A percentile compares a stretch with the other conserved stretches of the same genome.
phyloP scores from a whole-genome alignment of 92 coral and sea anemone species.

The Porites rus region DNA sequence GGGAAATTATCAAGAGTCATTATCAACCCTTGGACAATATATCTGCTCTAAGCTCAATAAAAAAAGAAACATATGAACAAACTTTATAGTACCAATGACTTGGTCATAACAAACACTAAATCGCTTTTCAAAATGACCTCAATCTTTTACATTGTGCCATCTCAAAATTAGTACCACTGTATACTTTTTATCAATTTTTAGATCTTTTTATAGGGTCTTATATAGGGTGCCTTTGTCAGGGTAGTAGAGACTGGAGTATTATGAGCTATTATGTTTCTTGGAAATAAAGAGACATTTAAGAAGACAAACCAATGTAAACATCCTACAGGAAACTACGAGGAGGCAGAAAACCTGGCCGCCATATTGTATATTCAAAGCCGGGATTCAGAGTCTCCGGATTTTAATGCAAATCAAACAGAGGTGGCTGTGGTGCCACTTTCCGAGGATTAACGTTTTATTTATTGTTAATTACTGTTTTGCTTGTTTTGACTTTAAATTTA shows the following conservation, averaged over 20 bases:
- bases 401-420: too few species aligned
- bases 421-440: not conserved
- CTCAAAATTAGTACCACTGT: too few species aligned
- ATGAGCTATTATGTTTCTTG: too few species aligned
- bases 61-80: not conserved
- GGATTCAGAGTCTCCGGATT: not conserved
- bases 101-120: not conserved
- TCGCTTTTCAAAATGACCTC: too few species aligned
- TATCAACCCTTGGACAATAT: conserved; percentile 15
- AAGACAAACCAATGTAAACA: too few species aligned
- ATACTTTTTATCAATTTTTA: too few species aligned
- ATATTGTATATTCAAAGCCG: not conserved
- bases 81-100: not conserved
- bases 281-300: too few species aligned
- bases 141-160: too few species aligned
- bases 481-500: not conserved
- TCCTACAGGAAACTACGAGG: too few species aligned
- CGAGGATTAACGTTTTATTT: not conserved
- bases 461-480: not conserved
- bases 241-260: too few species aligned
- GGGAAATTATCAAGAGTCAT: conserved; percentile 17
- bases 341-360: not conserved
- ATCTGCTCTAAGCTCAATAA: conserved; percentile 8
- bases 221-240: too few species aligned
- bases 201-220: too few species aligned